Base-by-base conservation (phyloP, 92 coral and sea anemone genomes). In the Porites evermanni region DNA sequence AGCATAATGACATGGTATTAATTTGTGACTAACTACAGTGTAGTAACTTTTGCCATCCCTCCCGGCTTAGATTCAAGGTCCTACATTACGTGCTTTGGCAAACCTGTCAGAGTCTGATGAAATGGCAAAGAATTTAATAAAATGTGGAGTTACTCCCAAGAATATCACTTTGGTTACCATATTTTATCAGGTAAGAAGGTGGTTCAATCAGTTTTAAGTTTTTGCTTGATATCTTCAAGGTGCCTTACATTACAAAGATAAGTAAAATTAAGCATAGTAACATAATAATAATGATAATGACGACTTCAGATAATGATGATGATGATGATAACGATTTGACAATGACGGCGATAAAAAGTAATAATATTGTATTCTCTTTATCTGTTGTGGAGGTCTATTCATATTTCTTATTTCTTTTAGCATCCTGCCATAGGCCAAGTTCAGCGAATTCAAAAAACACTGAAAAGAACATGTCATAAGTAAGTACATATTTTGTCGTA, bases 381-480 rank as follows among this genome's bases (percentile, higher is more conserved):
- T 38, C 47, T 38, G 47, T 38, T 3, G 5, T 38, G 47, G 47
- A 38, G 47, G 47, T 38, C 47, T 38, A 3, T 56, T 9, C 60
- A 13, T 8, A 13, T 54, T 11, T 11, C 4, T 56, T 56, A 56
- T 56, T 56, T 11, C n/a, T 59, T 63, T 13, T 47, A 82, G 86
- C 79, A n/a, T 72, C 20, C 78, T 60, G 70, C 86, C 13, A 16
- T 32, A 12, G 24, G 18, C 50, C 63, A 29, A 26, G 86, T 79
- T n/a, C 61, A 60, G 12, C 59, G 21, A 17, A 71, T 82, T 71
- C 71, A 73, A 19, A 82, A 86, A 79, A 47, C 56, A 74, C 84
- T 92, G 74, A 83, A 54, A 71, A 89, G 82, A 84, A 79, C 60
- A 50, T 92, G 93, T 60, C 73, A 86, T 77, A 92, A 92, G 95